Base-by-base conservation (phyloP, 1,140 invertebrate species). In the Chironomus striatipennis region DNA sequence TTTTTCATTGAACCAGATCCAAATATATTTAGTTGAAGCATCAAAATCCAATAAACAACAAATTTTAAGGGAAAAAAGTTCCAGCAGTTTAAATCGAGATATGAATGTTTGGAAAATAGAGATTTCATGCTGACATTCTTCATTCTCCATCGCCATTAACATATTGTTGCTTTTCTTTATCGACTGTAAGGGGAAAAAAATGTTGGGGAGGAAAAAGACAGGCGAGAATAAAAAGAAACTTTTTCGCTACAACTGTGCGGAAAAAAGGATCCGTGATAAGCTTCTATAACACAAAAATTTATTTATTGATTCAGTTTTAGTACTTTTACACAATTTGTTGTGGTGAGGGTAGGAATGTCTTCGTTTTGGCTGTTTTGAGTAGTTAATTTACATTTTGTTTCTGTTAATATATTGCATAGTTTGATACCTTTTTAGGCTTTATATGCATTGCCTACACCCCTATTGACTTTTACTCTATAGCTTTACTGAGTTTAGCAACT, bases 241-340 rank as follows among this genome's bases (percentile, higher is more conserved):
- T 47, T 15, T 47, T 15, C 2, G 9, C 8, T 10, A 15, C 9
- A 57, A 57, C 12, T 57, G 12, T 10, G 47, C 47, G 47, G n/a
- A n/a, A 57, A 57, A 47, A 57, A 57, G 47, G 47, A 57, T 57
- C 47, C 47, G 47, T 57, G 47, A 57, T 57, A 57, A 57, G 47
- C 47, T 57, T 15, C 47, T n/a, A 15, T 57, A 57, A 57, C n/a
- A 57, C 12, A 15, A 7, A 57, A 10, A 57, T 57, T 57, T 57
- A 57, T 57, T 57, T 57, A 57, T 57, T 57, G 47, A 57, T 57
- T 57, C 12, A 57, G 12, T n/a, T 57, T 57, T 57, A 34, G 24
- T 15, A 5, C 12, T 15, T 57, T 5, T 57, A 10, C 47, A 5
- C 47, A 57, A 15, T 34, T 34, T 34, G 5, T 2, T 34, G 24